Percentiles rank a stretch among this genome's conserved stretches.
Conservation (phyloP, 2,797 vertebrate genomes). For the Rhodeus uyekii region DNA sequence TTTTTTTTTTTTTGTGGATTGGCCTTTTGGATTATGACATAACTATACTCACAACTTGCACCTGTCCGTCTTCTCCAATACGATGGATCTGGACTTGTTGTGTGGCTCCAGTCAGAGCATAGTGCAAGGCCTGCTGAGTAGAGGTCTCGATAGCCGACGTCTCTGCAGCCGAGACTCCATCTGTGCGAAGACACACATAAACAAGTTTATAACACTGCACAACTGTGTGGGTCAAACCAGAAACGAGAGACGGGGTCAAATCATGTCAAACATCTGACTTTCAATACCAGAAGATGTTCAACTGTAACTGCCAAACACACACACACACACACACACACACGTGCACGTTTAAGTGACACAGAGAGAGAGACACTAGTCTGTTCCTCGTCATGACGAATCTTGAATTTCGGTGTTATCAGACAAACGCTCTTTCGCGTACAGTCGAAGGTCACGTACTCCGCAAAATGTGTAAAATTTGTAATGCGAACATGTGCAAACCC, state of each 20-base stretch:
- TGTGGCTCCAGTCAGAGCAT: conserved; percentile 88
- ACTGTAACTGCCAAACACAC: conserved; percentile 4
- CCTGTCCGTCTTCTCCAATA: conserved; percentile 96
- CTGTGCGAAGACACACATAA: conserved; percentile 70
- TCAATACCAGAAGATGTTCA: conserved; percentile 7
- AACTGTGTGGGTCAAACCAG: conserved; percentile 24
- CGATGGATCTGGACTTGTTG: conserved; percentile 98
- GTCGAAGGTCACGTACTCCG: neutral
- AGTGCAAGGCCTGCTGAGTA: conserved; percentile 92
- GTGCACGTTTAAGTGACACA: neutral
- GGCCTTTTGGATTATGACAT: neutral
- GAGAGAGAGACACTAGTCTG: neutral
- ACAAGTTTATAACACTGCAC: conserved; percentile 24
- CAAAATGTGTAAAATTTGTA: neutral
- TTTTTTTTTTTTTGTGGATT: neutral
- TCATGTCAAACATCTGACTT: conserved; percentile 27
- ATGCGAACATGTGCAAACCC: neutral
- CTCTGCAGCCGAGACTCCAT: conserved; percentile 82
- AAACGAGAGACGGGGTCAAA: conserved; percentile 30
- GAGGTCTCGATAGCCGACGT: conserved; percentile 82
- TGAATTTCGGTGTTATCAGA: neutral
- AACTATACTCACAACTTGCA: conserved; percentile 91
- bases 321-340: conserved; percentile 2
- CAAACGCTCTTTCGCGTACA: neutral
- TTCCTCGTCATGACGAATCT: conserved; percentile 1